Conservation (phyloP, 2,888 invertebrate genomes). For the Hipparchia semele region DNA sequence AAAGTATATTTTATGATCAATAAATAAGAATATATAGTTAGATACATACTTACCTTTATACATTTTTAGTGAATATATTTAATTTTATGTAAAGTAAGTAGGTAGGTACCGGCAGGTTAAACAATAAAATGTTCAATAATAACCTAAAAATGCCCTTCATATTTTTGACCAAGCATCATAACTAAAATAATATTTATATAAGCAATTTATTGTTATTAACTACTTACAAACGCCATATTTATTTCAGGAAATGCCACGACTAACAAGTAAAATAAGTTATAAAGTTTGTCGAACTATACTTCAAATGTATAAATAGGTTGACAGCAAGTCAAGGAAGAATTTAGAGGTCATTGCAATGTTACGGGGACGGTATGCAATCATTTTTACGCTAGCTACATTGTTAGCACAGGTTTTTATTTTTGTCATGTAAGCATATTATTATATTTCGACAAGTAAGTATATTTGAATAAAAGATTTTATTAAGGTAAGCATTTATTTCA, state of each 20-base stretch:
- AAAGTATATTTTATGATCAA: too few relatives aligned
- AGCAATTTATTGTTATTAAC: constrained; percentile 14
- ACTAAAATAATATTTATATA: not conserved
- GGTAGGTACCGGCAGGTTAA: not conserved
- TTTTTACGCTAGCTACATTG: constrained; percentile 54
- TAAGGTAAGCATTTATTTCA: too few relatives aligned
- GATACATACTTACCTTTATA: too few relatives aligned
- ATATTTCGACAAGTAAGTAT: too few relatives aligned
- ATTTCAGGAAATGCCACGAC: constrained; percentile 15
- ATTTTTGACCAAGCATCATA: not conserved
- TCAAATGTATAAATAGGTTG: constrained; percentile 51
- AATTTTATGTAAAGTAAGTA: not conserved
- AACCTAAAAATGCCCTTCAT: not conserved
- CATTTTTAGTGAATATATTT: too few relatives aligned
- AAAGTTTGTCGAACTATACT: constrained; percentile 33
- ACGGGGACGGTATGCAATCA: constrained; percentile 48
- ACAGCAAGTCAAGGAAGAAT: constrained; percentile 61
- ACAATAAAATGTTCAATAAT: not conserved
- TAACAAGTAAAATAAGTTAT: constrained; percentile 21
- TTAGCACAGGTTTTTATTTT: not conserved
- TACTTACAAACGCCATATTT: constrained; percentile 62
- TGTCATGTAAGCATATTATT: too few relatives aligned
- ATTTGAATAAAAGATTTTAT: too few relatives aligned
- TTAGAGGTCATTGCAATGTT: constrained; percentile 75
- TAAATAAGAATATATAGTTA: too few relatives aligned